These are phyloP conservation scores for Dipodomys merriami DNA, from an alignment of 2,113 vertebrate species.

Conservation along the genomic window DNA sequence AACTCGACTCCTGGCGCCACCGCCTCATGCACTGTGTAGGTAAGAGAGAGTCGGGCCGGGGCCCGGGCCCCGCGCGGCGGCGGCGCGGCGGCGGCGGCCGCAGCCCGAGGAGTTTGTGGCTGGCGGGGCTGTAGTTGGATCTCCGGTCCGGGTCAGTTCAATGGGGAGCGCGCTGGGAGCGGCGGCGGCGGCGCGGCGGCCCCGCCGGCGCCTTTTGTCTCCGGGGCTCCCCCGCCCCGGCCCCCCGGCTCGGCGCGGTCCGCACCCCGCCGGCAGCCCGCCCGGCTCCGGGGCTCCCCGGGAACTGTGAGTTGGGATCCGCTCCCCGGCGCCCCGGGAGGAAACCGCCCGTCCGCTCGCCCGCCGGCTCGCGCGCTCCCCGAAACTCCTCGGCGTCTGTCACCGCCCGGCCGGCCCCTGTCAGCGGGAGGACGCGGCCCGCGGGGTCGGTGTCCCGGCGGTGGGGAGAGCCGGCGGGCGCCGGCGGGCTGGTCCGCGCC, in stretches of 20 bases:
- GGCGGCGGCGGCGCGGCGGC: constrained; percentile 70
- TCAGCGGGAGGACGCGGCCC: constrained; percentile 50
- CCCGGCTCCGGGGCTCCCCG: constrained; percentile 24
- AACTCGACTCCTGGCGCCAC: constrained; percentile 98
- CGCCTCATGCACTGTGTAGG: constrained; percentile 97
- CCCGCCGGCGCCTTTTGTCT: constrained; percentile 77
- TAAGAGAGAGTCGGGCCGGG: constrained; percentile 84
- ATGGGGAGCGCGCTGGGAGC: constrained; percentile 61
- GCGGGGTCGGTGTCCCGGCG: constrained; percentile 70
- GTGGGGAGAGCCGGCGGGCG: neutral
- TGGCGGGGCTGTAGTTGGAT: constrained; percentile 65
- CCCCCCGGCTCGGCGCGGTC: constrained; percentile 38
- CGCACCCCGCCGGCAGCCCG: neutral
- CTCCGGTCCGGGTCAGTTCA: constrained; percentile 74
- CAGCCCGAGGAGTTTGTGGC: constrained; percentile 73
- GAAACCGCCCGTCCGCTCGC: neutral
- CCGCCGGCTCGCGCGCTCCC: constrained; percentile 35
- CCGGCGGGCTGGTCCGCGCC: neutral
- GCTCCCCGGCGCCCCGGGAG: constrained; percentile 9
- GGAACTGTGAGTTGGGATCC: constrained; percentile 69
- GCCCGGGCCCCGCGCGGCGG: constrained; percentile 29
- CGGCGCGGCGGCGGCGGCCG: constrained; percentile 27
- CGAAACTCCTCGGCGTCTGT: constrained; percentile 58
- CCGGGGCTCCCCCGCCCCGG: constrained; percentile 68
- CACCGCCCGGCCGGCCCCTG: neutral